These are phyloP conservation scores for Aphaenogaster floridana DNA, from an alignment of 1,140 invertebrate genomes.

Conservation along the genomic window DNA sequence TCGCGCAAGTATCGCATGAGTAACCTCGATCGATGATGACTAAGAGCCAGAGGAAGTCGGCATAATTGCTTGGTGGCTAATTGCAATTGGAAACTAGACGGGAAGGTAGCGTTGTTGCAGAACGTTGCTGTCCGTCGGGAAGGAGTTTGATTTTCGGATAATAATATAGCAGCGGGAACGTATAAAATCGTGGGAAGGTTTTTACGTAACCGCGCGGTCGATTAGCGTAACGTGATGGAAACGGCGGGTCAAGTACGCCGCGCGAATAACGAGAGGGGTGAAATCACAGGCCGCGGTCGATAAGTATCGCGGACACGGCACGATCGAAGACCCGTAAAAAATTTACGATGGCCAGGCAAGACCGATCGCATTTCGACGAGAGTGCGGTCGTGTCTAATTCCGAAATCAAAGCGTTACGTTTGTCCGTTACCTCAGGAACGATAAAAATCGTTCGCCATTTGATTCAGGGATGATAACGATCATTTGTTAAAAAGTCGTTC, in stretches of 20 bases:
- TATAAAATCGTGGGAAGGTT: slow-evolving; percentile 38
- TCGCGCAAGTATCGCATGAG: slow-evolving; percentile 5
- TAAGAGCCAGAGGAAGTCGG: slow-evolving; percentile 17
- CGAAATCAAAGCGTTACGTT: not conserved
- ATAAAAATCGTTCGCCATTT: not conserved
- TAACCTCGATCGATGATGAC: slow-evolving; percentile 45
- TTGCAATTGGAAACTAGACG: slow-evolving; percentile 40
- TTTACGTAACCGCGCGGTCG: slow-evolving; percentile 38
- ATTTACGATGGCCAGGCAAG: slow-evolving; percentile 20
- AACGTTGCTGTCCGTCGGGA: not conserved
- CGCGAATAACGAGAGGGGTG: slow-evolving; percentile 28
- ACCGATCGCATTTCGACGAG: slow-evolving; percentile 22
- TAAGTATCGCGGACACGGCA: slow-evolving; percentile 28
- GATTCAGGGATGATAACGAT: not conserved
- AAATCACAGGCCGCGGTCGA: slow-evolving; percentile 27
- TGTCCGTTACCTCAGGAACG: not conserved
- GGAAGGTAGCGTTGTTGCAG: not conserved
- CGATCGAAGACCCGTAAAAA: slow-evolving; percentile 20
- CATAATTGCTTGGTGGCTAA: slow-evolving; percentile 46
- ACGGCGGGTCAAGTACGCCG: slow-evolving; percentile 43
- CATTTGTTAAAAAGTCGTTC: slow-evolving; percentile 12
- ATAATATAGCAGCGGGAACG: not conserved
- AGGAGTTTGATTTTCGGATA: slow-evolving; percentile 24
- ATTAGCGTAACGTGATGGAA: slow-evolving; percentile 43
- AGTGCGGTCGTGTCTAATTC: slow-evolving; percentile 11